A percentile compares a stretch with the other conserved stretches of the same genome.
Conservation (phyloP, 1,140 invertebrate genomes). For the Panagrolaimus sp. region DNA sequence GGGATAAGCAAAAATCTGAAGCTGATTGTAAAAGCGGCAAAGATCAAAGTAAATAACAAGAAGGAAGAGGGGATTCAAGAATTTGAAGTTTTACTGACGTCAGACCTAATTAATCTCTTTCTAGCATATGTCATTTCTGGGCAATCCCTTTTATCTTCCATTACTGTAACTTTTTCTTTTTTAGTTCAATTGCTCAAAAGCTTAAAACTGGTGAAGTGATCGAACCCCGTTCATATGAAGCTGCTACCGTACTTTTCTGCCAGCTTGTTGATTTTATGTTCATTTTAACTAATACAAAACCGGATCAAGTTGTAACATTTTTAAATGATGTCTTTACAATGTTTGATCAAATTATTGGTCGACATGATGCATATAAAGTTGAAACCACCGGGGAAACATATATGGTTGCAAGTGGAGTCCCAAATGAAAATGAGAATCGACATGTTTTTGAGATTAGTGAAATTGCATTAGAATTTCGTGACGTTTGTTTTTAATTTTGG, state of each 20-base stretch:
- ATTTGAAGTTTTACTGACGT: no score
- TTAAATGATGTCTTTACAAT: slow-evolving; percentile 74
- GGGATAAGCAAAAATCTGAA: no score
- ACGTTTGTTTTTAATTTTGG: no score
- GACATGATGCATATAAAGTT: slow-evolving; percentile 73
- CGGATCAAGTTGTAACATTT: slow-evolving; percentile 68
- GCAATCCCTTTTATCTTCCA: no score
- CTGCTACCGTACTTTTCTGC: slow-evolving; percentile 58
- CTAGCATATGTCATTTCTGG: no score
- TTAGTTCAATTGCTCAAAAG: slow-evolving; percentile 82
- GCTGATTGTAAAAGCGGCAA: no score
- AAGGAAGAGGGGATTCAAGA: no score
- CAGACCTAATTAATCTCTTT: no score
- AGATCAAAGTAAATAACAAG: no score
- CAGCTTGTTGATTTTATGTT: slow-evolving; percentile 54
- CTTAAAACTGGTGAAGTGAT: slow-evolving; percentile 73
- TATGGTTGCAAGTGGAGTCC: slow-evolving; percentile 81
- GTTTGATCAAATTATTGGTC: slow-evolving; percentile 72
- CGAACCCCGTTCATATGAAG: slow-evolving; percentile 49
- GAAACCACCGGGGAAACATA: slow-evolving; percentile 66
- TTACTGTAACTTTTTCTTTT: slow-evolving; percentile 23
- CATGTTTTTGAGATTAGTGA: slow-evolving; percentile 66
- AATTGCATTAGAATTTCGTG: slow-evolving; percentile 60
- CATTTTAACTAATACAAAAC: slow-evolving; percentile 54
- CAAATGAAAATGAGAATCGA: slow-evolving; percentile 70